phyloP scores from a whole-genome alignment of 2,888 invertebrate species.

The Theodoxus fluviatilis region DNA sequence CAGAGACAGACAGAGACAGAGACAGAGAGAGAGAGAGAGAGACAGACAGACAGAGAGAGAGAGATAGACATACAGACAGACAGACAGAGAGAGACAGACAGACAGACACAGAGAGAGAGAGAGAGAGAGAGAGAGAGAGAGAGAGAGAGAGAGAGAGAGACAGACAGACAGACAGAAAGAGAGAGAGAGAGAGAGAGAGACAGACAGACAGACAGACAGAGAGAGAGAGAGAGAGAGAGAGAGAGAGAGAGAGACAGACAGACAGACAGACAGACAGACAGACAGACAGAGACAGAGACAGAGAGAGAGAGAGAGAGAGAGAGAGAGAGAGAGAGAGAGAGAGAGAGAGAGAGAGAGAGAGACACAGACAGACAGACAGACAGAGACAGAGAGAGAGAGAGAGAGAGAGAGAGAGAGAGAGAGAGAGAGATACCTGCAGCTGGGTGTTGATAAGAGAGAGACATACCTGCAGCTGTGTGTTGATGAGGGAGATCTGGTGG shows the following conservation, averaged over 20 bases:
- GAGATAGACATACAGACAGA: too few relatives aligned
- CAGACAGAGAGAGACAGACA: too few relatives aligned
- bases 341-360: background rate
- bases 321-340: too few relatives aligned
- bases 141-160: too few relatives aligned
- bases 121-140: too few relatives aligned
- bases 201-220: background rate
- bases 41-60: too few relatives aligned
- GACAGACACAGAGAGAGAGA: too few relatives aligned
- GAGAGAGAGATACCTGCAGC: background rate
- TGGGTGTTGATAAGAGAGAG: background rate
- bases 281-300: background rate
- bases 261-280: background rate
- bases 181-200: too few relatives aligned
- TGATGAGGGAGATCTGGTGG: constrained; percentile 42
- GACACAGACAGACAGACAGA: background rate
- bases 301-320: background rate
- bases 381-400: background rate
- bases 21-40: too few relatives aligned
- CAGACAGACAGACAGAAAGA: too few relatives aligned
- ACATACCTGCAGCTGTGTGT: constrained; percentile 49
- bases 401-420: too few relatives aligned
- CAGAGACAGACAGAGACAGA: too few relatives aligned
- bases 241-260: background rate
- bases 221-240: background rate